A percentile compares a stretch with the other conserved stretches of the same genome.
Conservation (phyloP, 1,140 invertebrate genomes). For the Tyrophagus putrescentiae region DNA sequence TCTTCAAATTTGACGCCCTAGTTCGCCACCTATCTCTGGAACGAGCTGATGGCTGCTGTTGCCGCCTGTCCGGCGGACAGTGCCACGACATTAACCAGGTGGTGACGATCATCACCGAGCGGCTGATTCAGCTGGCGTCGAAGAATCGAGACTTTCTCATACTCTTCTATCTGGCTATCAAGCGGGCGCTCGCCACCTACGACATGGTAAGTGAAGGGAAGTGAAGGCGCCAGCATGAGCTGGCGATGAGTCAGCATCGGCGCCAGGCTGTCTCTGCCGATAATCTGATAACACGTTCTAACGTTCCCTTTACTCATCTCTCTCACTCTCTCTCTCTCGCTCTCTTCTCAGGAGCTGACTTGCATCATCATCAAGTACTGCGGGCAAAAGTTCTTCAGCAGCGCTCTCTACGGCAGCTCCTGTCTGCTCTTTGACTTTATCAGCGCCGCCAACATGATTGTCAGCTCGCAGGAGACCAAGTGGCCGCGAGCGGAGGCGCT, state of each 20-base stretch:
- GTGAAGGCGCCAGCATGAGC: too few species aligned
- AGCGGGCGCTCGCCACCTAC: conserved; percentile 48
- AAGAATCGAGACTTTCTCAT: conserved; percentile 49
- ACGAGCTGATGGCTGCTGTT: not conserved
- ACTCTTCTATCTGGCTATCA: conserved; percentile 72
- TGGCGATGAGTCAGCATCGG: too few species aligned
- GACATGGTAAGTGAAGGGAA: conserved; percentile 45
- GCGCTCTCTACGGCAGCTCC: conserved; percentile 71
- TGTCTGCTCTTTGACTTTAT: conserved; percentile 75
- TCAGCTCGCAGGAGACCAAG: conserved; percentile 58
- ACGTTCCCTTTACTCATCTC: conserved; percentile 20
- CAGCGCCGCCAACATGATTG: conserved; percentile 67
- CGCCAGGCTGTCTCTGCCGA: not conserved
- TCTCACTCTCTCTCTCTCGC: conserved; percentile 12
- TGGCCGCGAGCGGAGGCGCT: conserved; percentile 75
- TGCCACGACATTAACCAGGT: not conserved
- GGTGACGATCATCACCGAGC: conserved; percentile 7
- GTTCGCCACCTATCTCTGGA: not conserved
- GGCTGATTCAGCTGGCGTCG: not conserved
- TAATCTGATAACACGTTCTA: not conserved
- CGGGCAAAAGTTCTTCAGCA: conserved; percentile 62
- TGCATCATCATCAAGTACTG: conserved; percentile 51
- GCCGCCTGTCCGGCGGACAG: not conserved
- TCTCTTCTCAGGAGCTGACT: conserved; percentile 41
- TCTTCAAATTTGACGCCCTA: conserved; percentile 2